phyloP scores from a whole-genome alignment of 2,888 invertebrate genomes.

The Tyria jacobaeae region DNA sequence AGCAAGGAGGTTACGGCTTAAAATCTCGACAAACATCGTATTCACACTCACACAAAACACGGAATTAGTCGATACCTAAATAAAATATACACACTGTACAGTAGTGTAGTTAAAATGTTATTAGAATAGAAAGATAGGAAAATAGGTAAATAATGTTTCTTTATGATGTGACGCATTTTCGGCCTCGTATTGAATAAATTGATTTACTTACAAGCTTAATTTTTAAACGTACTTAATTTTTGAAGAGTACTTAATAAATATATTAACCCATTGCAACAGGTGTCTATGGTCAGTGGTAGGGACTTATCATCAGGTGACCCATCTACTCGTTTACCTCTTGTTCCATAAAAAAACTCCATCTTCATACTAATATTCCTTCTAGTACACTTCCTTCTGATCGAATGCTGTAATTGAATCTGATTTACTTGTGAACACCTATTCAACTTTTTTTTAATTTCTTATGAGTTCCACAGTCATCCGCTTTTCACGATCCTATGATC shows the following conservation, averaged over 20 bases:
- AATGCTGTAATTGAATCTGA: too few relatives aligned
- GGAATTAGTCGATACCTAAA: slow-evolving; percentile 25
- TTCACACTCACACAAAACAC: slow-evolving; percentile 21
- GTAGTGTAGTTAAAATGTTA: not conserved
- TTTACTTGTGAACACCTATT: too few relatives aligned
- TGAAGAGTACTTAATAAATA: not conserved
- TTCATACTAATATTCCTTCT: too few relatives aligned
- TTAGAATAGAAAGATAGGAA: not conserved
- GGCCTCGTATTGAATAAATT: not conserved
- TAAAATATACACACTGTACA: not conserved
- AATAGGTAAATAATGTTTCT: not conserved
- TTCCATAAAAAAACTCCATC: too few relatives aligned
- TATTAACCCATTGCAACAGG: not conserved
- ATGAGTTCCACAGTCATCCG: too few relatives aligned
- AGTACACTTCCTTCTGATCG: too few relatives aligned
- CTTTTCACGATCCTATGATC: too few relatives aligned
- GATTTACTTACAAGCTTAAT: not conserved
- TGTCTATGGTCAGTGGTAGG: too few relatives aligned
- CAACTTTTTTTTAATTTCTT: too few relatives aligned
- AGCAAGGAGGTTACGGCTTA: not conserved
- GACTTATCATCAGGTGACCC: too few relatives aligned
- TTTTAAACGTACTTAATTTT: too few relatives aligned
- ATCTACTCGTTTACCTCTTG: too few relatives aligned
- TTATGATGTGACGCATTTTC: not conserved
- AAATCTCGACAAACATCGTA: slow-evolving; percentile 25